These are phyloP conservation scores for Isaurus tuberculatus DNA, from an alignment of 92 coral and sea anemone species.

Conservation along the genomic window DNA sequence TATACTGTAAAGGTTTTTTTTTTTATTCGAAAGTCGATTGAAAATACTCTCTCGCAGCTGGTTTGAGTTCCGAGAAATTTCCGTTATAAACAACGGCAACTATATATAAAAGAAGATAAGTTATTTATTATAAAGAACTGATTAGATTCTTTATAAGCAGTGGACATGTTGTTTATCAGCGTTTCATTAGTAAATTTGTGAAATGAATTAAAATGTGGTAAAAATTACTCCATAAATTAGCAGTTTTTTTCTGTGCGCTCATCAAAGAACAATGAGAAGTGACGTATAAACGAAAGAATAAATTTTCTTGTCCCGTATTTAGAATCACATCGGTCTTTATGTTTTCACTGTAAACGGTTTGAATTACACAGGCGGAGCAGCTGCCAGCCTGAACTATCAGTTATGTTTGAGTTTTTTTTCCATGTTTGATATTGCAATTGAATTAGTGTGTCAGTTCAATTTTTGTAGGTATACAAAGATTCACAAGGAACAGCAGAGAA, in stretches of 20 bases:
- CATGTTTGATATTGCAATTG: conserved; percentile 46
- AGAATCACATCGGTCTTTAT: conserved; percentile 33
- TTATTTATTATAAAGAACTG: neutral
- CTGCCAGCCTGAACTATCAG: conserved; percentile 16
- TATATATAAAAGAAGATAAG: too few relatives aligned
- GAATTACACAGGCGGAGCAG: conserved; percentile 47
- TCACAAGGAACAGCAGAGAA: neutral
- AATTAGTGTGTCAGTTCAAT: conserved; percentile 37
- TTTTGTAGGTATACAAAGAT: conserved; percentile 15
- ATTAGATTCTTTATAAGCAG: conserved; percentile 9
- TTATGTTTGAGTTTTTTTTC: conserved; percentile 18
- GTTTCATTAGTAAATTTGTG: conserved; percentile 24
- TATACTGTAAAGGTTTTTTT: too few relatives aligned
- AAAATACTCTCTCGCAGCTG: neutral
- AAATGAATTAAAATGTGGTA: conserved; percentile 11
- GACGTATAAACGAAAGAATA: neutral
- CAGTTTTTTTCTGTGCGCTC: conserved; percentile 2
- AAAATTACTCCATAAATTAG: conserved; percentile 22
- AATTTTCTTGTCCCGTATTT: neutral
- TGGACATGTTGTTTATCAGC: neutral
- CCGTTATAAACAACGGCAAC: conserved; percentile 29
- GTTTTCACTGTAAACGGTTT: conserved; percentile 38
- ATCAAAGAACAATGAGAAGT: conserved; percentile 23
- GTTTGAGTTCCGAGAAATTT: neutral
- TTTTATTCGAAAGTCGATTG: neutral